Conservation (phyloP, 1,140 invertebrate species). For the Drosophila lowei region DNA sequence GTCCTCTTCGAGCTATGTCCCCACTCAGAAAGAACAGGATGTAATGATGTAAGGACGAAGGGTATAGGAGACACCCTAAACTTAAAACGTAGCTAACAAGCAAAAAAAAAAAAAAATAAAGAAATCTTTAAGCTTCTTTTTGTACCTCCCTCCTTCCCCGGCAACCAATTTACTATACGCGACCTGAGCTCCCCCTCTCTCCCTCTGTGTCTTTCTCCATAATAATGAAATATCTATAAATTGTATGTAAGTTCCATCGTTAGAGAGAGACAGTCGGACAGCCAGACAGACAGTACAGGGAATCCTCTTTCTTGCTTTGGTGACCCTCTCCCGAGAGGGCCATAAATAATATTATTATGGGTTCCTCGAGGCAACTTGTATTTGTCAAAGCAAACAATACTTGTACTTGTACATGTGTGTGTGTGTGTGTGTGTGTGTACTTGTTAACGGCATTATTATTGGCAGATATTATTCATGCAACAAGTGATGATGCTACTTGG, state of each 20-base stretch:
- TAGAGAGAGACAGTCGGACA: background rate
- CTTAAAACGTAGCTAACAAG: constrained; percentile 58
- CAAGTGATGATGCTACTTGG: constrained; percentile 48
- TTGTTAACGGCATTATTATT: constrained; percentile 49
- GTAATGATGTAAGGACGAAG: constrained; percentile 32
- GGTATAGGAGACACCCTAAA: background rate
- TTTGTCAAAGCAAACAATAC: constrained; percentile 75
- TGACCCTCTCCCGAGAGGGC: constrained; percentile 17
- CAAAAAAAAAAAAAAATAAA: constrained; percentile 6
- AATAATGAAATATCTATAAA: constrained; percentile 68
- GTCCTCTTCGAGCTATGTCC: no score
- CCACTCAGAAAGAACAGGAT: constrained; percentile 19
- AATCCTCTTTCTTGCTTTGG: constrained; percentile 9
- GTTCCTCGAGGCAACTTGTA: constrained; percentile 63
- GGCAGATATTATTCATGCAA: constrained; percentile 67
- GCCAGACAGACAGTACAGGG: no score
- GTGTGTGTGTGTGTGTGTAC: constrained; percentile 25
- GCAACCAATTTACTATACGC: constrained; percentile 40
- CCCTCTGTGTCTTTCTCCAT: constrained; percentile 35
- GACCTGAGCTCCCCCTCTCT: constrained; percentile 16
- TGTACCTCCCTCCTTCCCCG: background rate
- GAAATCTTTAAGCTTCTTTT: constrained; percentile 40
- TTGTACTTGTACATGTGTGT: constrained; percentile 19
- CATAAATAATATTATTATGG: constrained; percentile 81
- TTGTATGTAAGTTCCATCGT: constrained; percentile 41